These are phyloP conservation scores for Dermolepida albohirtum DNA, from an alignment of 2,888 invertebrate species.

Conservation along the genomic window DNA sequence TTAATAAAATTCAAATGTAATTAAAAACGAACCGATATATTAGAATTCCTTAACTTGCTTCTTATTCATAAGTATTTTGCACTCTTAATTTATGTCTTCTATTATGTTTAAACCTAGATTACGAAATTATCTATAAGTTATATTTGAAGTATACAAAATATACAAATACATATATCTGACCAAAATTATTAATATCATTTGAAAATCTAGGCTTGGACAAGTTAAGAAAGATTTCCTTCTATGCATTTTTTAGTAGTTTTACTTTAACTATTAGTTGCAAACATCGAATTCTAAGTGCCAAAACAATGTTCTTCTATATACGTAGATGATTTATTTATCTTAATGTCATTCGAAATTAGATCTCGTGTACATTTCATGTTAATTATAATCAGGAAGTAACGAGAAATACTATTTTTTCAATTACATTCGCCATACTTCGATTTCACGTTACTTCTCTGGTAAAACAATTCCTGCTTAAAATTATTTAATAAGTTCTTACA, in stretches of 20 bases:
- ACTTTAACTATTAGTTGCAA: conserved; percentile 34
- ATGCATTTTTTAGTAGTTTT: conserved; percentile 35
- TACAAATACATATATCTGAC: no score
- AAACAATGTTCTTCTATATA: conserved; percentile 49
- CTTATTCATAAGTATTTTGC: no score
- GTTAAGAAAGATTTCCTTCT: no score
- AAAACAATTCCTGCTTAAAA: conserved; percentile 35
- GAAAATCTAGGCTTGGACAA: no score
- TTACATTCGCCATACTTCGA: conserved; percentile 1
- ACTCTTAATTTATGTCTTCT: no score
- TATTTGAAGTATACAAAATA: no score
- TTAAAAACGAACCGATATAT: no score
- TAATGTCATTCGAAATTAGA: conserved; percentile 32
- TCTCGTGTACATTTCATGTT: conserved; percentile 29
- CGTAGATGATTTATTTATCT: conserved; percentile 14
- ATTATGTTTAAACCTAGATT: no score
- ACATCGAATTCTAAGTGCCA: conserved; percentile 59
- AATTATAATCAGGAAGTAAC: conserved; percentile 27
- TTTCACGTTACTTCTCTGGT: conserved; percentile 35
- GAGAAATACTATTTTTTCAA: conserved; percentile 14
- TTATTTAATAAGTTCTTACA: conserved; percentile 51
- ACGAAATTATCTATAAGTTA: no score
- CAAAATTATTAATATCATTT: no score
- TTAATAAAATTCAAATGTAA: no score
- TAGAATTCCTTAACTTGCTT: no score